phyloP scores from a whole-genome alignment of 2,113 vertebrate genomes.

The Embiotoca jacksoni region DNA sequence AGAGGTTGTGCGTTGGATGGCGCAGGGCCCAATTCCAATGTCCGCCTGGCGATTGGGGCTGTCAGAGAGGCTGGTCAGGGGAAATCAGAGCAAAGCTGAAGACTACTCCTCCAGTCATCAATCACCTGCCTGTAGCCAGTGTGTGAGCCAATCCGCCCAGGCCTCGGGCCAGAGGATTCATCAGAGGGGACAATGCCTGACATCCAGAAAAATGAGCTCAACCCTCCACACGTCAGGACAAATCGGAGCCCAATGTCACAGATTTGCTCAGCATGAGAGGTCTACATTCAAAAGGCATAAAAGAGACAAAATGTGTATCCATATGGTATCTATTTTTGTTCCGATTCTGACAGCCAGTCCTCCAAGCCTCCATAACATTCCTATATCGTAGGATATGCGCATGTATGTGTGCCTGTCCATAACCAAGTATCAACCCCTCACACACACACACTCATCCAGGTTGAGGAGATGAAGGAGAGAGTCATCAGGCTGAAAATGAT shows the following conservation, averaged over 20 bases:
- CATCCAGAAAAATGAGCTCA: constrained; percentile 83
- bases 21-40: constrained; percentile 58
- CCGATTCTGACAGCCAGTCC: constrained; percentile 39
- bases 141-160: constrained; percentile 61
- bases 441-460: constrained; percentile 53
- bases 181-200: constrained; percentile 78
- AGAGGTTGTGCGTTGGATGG: constrained; percentile 25
- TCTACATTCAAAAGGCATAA: constrained; percentile 48
- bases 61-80: constrained; percentile 68
- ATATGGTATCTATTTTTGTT: constrained; percentile 50
- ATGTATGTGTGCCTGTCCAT: constrained; percentile 21
- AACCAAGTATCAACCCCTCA: constrained; percentile 6
- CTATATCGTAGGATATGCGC: not conserved
- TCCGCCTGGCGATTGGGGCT: constrained; percentile 53
- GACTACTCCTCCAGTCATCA: constrained; percentile 75
- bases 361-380: constrained; percentile 10
- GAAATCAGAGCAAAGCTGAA: constrained; percentile 74
- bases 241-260: constrained; percentile 71
- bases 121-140: constrained; percentile 74
- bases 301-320: constrained; percentile 41
- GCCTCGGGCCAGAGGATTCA: constrained; percentile 71
- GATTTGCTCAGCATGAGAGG: constrained; percentile 39
- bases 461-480: constrained; percentile 68
- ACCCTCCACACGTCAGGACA: constrained; percentile 55
- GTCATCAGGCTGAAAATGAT: constrained; percentile 85